Evolutionary conservation across 2,888 invertebrate species (phyloP).

Genomic region (Junonia oenone): DNA sequence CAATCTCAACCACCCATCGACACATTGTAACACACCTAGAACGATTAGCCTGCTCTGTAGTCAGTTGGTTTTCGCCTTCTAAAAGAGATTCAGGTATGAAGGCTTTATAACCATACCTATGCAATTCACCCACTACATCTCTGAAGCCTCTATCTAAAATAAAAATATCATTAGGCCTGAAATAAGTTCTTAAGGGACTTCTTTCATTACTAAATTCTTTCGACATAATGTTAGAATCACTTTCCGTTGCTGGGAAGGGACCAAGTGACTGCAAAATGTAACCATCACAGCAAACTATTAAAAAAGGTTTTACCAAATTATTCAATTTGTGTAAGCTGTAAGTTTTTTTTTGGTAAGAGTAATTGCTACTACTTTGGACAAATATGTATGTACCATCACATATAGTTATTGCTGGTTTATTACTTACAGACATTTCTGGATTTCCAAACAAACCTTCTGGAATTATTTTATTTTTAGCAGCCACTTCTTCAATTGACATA

Average conservation of each 20-base stretch:
- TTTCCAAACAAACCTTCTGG: slow-evolving; percentile 4
- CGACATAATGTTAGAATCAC: neutral
- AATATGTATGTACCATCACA: slow-evolving; percentile 9
- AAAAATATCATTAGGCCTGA: neutral
- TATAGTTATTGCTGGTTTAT: slow-evolving; percentile 5
- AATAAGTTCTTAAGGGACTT: neutral
- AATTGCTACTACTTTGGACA: slow-evolving; percentile 9
- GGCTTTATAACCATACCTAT: neutral
- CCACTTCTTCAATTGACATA: slow-evolving; percentile 12
- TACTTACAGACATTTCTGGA: neutral
- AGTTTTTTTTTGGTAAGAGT: slow-evolving; percentile 9
- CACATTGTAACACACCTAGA: neutral
- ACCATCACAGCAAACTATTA: slow-evolving; percentile 11
- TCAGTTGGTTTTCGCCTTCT: neutral
- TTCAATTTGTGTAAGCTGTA: slow-evolving; percentile 10
- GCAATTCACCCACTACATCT: neutral
- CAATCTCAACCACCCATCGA: neutral
- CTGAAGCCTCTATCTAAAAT: neutral
- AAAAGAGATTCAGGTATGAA: neutral
- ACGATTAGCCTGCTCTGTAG: neutral
- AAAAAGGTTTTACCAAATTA: slow-evolving; percentile 10
- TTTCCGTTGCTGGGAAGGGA: slow-evolving; percentile 3
- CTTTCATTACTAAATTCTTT: neutral
- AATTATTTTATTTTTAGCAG: slow-evolving; percentile 7
- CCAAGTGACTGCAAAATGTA: slow-evolving; percentile 8